These are phyloP conservation scores for Drosophila auraria DNA, from an alignment of 1,140 invertebrate genomes.

Conservation along the genomic window DNA sequence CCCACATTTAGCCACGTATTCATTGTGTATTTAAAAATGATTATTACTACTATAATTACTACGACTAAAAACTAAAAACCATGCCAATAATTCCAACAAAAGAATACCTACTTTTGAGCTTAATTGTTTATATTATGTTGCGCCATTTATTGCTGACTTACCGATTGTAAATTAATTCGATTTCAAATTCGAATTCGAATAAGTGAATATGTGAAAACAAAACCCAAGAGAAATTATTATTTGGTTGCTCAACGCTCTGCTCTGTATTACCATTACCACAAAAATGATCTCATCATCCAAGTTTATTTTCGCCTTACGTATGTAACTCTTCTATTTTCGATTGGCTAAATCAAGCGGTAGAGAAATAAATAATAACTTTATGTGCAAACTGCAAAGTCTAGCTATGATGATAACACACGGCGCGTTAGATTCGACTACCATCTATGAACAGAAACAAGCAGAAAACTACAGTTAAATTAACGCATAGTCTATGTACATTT, in stretches of 20 bases:
- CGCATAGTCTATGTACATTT: constrained; percentile 82
- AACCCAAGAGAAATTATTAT: constrained; percentile 28
- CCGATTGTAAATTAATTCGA: constrained; percentile 31
- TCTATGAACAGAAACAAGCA: constrained; percentile 70
- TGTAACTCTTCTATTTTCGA: constrained; percentile 56
- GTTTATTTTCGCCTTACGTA: constrained; percentile 84
- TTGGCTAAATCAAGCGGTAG: constrained; percentile 51
- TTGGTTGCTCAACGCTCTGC: constrained; percentile 70
- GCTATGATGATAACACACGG: constrained; percentile 61
- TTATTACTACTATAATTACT: constrained; percentile 25
- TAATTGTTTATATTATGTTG: constrained; percentile 38
- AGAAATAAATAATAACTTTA: constrained; percentile 44
- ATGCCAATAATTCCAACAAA: constrained; percentile 31
- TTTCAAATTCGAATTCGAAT: constrained; percentile 13
- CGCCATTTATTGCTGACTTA: constrained; percentile 77
- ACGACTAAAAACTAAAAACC: constrained; percentile 4
- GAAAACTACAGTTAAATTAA: constrained; percentile 70
- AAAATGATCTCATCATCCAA: constrained; percentile 85
- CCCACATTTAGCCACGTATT: constrained; percentile 30
- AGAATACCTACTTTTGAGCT: constrained; percentile 33
- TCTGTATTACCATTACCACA: constrained; percentile 57
- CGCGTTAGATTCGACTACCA: constrained; percentile 69
- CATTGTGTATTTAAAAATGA: constrained; percentile 36
- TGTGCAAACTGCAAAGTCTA: constrained; percentile 20
- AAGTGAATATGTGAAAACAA: constrained; percentile 2